A percentile compares a stretch with the other conserved stretches of the same genome.
Conservation (phyloP, 2,113 vertebrate genomes). For the Cyphomyrus plagiostoma region DNA sequence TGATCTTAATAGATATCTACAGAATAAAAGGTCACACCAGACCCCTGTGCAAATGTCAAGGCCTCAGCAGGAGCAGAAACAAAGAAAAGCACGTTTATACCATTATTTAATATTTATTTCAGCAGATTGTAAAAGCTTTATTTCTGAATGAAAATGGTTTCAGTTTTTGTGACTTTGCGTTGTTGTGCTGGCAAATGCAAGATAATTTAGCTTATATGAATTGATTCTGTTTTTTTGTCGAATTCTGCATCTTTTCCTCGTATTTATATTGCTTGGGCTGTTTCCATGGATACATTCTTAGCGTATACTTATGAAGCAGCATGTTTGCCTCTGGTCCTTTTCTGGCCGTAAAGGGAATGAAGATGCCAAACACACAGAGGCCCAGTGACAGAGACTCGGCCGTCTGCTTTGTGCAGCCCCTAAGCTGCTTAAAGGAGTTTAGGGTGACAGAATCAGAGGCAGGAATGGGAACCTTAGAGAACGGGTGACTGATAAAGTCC, state of each 20-base stretch:
- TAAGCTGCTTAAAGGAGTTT: constrained; percentile 1
- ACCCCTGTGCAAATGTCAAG: neutral
- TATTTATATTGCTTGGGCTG: neutral
- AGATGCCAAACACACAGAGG: neutral
- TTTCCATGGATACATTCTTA: neutral
- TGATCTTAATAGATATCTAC: neutral
- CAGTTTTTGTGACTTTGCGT: neutral
- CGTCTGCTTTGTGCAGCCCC: neutral
- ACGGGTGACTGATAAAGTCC: neutral
- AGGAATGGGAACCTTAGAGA: neutral
- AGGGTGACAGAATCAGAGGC: neutral
- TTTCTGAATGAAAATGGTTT: neutral
- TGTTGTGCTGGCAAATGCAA: neutral
- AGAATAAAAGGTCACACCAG: neutral
- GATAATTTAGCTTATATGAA: neutral
- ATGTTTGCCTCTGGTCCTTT: neutral
- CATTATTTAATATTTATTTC: constrained; percentile 10
- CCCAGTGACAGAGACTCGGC: neutral
- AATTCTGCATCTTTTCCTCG: neutral
- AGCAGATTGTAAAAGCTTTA: neutral
- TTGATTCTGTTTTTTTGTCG: neutral
- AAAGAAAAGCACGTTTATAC: neutral
- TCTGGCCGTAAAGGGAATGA: neutral
- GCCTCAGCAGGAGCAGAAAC: neutral
- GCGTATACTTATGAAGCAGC: neutral